These are phyloP conservation scores for Zenarchopterus dispar DNA, from an alignment of 2,797 vertebrate species.

Conservation along the genomic window DNA sequence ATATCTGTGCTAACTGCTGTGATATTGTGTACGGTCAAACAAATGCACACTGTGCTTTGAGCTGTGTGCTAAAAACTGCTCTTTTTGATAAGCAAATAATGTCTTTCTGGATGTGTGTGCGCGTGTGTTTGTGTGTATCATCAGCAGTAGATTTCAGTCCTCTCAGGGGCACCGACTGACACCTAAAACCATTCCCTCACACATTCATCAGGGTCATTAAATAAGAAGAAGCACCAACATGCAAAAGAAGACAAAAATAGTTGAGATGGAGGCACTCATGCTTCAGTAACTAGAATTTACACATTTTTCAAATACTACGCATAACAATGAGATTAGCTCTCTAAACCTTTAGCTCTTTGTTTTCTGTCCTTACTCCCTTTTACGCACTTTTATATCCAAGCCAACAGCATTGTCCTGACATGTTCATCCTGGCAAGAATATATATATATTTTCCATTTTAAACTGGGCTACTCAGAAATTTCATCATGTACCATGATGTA, in stretches of 20 bases:
- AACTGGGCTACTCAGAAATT: background rate
- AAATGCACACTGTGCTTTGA: slow-evolving; percentile 27
- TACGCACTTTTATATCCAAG: too few relatives aligned
- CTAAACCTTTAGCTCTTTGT: background rate
- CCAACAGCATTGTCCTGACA: background rate
- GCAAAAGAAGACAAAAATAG: background rate
- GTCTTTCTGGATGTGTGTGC: background rate
- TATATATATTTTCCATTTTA: background rate
- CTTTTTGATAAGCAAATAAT: slow-evolving; percentile 11
- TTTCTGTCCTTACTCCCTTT: slow-evolving; percentile 3
- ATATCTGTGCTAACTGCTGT: slow-evolving; percentile 44
- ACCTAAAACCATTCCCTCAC: slow-evolving; percentile 14
- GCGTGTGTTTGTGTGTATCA: background rate
- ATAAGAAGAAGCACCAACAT: slow-evolving; percentile 8
- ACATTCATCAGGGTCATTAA: slow-evolving; percentile 19
- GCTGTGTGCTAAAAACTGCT: slow-evolving; percentile 4
- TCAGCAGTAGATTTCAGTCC: slow-evolving; percentile 5
- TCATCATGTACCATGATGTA: slow-evolving; percentile 1
- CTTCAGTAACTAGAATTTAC: background rate
- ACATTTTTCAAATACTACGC: background rate
- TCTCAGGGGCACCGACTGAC: slow-evolving; percentile 13
- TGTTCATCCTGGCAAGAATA: background rate
- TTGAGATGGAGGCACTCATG: background rate
- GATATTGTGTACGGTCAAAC: slow-evolving; percentile 42
- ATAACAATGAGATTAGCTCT: slow-evolving; percentile 10